phyloP scores from a whole-genome alignment of 2,797 vertebrate genomes.

The Phaenicophaeus curvirostris region DNA sequence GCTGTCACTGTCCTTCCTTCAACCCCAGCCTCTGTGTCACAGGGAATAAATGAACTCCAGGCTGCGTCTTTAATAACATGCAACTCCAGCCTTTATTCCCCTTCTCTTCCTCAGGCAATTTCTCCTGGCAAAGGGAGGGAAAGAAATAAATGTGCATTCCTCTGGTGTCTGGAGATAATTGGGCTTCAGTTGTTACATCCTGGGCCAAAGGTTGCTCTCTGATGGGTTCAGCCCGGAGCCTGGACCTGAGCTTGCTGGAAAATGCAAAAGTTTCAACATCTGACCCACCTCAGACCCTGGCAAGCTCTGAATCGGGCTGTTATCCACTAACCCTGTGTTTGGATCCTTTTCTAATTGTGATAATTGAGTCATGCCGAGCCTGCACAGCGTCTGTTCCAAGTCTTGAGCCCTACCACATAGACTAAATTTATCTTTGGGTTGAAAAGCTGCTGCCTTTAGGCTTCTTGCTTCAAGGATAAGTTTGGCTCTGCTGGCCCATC shows the following conservation, averaged over 20 bases:
- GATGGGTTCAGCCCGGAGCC: background rate
- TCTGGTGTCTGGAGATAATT: slow-evolving; percentile 28
- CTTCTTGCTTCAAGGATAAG: background rate
- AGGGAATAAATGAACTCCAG: slow-evolving; percentile 8
- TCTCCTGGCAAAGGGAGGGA: background rate
- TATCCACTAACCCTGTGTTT: background rate
- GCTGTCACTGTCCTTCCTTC: background rate
- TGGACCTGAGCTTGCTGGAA: background rate
- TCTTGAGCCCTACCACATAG: background rate
- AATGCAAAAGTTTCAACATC: background rate
- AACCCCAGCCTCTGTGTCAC: background rate
- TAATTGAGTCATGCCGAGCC: background rate
- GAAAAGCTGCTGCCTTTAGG: background rate
- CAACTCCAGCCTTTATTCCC: background rate
- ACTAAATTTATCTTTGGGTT: background rate
- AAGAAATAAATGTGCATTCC: background rate
- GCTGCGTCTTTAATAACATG: background rate
- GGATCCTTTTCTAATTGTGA: background rate
- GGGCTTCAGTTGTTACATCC: background rate
- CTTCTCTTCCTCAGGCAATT: background rate
- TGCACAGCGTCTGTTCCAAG: background rate
- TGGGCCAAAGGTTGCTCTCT: background rate
- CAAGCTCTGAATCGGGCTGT: background rate
- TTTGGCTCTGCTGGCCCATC: background rate
- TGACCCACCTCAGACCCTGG: background rate